Base-by-base conservation (phyloP, 2,113 vertebrate species). In the Scalopus aquaticus region DNA sequence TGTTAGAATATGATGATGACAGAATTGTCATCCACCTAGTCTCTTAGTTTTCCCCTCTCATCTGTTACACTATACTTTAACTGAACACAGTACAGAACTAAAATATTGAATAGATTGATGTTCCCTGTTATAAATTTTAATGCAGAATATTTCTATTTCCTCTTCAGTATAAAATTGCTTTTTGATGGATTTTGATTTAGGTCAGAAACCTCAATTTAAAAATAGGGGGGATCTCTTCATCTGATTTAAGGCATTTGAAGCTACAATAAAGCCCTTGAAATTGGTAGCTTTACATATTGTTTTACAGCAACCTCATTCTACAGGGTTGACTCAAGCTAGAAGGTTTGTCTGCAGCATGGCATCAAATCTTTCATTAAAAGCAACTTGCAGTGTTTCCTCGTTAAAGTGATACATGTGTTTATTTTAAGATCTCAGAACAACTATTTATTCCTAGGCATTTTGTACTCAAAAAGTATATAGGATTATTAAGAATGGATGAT, bases 131-230 rank as follows among this genome's bases (percentile, higher is more conserved):
- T 90, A 84, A 90, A 62, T 84, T 77, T 89, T 90, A 90, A 90
- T 86, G 58, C 0, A 4, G 93, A 54, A 65, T 80, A 86, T 79
- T 86, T 86, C 37, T 65, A 39, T 86, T 80, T 94, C 24, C 32
- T 86, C 7, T 91, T 86, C 56, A 80, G 67, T 80, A 56, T 46
- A 73, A 91, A 58, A 65, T 73, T 69, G 49, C 9, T 39, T 91
- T 91, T 67, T 80, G 26, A 58, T 86, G 74, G 60, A 70, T 90
- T 78, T 94, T 90, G 69, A 32, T 39, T 84, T 60, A 62, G n/a
- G 62, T 62, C 51, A 84, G 72, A 94, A 90, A 79, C 26, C 37
- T 74, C 81, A 91, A 20, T 91, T 91, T 58, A 22, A 84, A 94
- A 84, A 70, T 30, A 12, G 54, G 9, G 9, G 22, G n/a, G 28